phyloP scores from a whole-genome alignment of 1,140 invertebrate genomes.

The Bursaphelenchus mucronatus region DNA sequence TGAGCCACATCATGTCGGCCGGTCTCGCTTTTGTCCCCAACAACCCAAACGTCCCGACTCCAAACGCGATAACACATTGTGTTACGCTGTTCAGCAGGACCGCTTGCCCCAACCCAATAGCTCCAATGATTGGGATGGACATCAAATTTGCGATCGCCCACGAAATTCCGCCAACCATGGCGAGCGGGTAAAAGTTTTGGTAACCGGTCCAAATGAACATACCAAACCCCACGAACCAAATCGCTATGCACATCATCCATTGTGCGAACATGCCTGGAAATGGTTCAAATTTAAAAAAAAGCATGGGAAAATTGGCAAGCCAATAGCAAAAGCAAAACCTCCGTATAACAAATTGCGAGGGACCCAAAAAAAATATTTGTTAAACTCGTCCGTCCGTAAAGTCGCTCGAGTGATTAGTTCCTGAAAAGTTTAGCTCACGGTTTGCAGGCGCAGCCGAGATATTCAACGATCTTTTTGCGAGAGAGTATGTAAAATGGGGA shows the following conservation, averaged over 20 bases:
- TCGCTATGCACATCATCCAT: conserved; percentile 17
- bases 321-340: no score
- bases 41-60: conserved; percentile 13
- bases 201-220: no score
- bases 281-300: no score
- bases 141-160: conserved; percentile 8
- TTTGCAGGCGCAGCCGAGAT: no score
- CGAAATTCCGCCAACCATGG: conserved; percentile 2
- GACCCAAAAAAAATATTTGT: no score
- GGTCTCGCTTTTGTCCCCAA: conserved; percentile 13
- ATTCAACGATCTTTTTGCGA: no score
- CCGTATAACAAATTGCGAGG: no score
- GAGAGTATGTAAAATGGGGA: no score
- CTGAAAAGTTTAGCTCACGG: no score
- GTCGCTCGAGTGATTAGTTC: no score
- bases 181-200: conserved; percentile 2
- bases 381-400: no score
- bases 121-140: conserved; percentile 16
- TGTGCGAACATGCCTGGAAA: conserved; percentile 23
- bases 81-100: conserved; percentile 15
- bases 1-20: conserved; percentile 17
- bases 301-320: no score
- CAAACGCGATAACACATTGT: conserved; percentile 8
- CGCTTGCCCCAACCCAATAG: conserved; percentile 5
- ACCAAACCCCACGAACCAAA: not conserved